Evolutionary conservation across 2,797 vertebrate species (phyloP).

Genomic region (Macroramphosus scolopax): DNA sequence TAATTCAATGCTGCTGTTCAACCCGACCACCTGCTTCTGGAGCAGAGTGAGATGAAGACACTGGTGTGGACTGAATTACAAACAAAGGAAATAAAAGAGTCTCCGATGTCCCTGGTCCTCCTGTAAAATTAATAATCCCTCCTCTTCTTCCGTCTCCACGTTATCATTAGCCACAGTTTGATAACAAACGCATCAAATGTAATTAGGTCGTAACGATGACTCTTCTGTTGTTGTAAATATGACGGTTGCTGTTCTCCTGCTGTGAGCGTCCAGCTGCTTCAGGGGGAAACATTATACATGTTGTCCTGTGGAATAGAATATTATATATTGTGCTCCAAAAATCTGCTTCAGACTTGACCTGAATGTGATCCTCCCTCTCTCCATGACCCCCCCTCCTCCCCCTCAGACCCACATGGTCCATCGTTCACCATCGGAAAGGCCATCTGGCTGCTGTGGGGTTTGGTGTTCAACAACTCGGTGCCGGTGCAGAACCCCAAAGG

Average conservation of each 20-base stretch:
- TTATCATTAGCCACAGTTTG: constrained; percentile 1
- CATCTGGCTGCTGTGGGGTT: constrained; percentile 95
- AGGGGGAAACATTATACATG: no score
- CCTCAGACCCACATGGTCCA: constrained; percentile 91
- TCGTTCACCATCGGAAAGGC: constrained; percentile 98
- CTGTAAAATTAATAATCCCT: constrained; percentile 10
- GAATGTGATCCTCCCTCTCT: constrained; percentile 8
- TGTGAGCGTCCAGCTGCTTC: no score
- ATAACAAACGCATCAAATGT: constrained; percentile 7
- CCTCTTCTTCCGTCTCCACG: constrained; percentile 3
- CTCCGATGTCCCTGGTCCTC: constrained; percentile 6
- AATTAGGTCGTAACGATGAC: neutral
- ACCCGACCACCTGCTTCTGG: no score
- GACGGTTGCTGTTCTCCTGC: no score
- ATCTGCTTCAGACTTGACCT: neutral
- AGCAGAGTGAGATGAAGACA: neutral
- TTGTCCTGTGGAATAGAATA: no score
- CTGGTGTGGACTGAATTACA: constrained; percentile 3
- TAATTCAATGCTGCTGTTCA: no score
- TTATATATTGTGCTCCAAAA: no score
- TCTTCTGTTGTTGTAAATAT: no score
- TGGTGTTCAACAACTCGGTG: constrained; percentile 99
- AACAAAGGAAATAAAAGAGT: neutral
- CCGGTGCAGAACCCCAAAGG: constrained; percentile 97
- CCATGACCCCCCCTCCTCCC: constrained; percentile 9